phyloP scores from a whole-genome alignment of 2,113 vertebrate genomes.

The Tor tambroides region DNA sequence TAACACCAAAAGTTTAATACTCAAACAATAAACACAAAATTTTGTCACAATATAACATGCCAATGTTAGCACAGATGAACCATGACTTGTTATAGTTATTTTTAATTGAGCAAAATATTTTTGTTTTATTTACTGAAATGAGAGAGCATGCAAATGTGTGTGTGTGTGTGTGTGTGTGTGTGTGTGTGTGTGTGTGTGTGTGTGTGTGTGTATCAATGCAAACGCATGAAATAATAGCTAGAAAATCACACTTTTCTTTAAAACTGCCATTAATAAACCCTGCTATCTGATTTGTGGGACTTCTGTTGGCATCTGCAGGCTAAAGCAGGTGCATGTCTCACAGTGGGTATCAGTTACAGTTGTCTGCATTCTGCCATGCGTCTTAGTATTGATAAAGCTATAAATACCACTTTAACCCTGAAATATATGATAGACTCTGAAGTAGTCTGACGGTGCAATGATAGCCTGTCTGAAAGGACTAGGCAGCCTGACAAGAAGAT shows the following conservation, averaged over 20 bases:
- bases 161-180: too few relatives aligned
- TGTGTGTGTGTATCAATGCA: not conserved
- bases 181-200: too few relatives aligned
- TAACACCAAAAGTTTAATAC: not conserved
- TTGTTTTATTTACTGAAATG: too few relatives aligned
- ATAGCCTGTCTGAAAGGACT: constrained; percentile 28
- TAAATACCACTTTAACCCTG: constrained; percentile 26
- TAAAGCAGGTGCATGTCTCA: not conserved
- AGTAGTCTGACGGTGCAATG: constrained; percentile 1
- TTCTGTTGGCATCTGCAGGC: not conserved
- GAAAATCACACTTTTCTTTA: not conserved
- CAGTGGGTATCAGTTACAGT: constrained; percentile 25
- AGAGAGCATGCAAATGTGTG: too few relatives aligned
- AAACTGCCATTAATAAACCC: not conserved
- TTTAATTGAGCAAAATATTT: too few relatives aligned
- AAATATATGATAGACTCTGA: constrained; percentile 5
- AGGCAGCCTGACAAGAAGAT: constrained; percentile 25
- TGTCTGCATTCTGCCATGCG: not conserved
- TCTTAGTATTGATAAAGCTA: constrained; percentile 34
- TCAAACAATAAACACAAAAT: too few relatives aligned
- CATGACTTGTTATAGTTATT: too few relatives aligned
- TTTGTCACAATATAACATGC: too few relatives aligned
- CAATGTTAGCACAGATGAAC: too few relatives aligned
- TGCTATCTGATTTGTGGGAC: not conserved
- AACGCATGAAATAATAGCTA: not conserved